These are phyloP conservation scores for Nasonia oneida DNA, from an alignment of 2,888 invertebrate genomes.

Conservation along the genomic window DNA sequence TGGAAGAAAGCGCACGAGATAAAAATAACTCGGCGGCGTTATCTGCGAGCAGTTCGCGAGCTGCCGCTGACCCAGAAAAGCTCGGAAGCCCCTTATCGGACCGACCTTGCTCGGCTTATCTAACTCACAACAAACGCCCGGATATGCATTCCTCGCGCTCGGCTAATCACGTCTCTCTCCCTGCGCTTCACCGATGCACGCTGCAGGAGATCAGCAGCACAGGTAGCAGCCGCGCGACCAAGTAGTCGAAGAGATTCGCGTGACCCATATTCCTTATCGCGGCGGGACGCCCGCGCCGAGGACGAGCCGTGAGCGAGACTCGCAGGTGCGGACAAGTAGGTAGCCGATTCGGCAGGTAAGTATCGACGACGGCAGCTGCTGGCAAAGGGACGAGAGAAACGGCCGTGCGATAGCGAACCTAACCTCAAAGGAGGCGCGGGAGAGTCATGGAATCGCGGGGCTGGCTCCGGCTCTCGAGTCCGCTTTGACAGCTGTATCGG, in stretches of 20 bases:
- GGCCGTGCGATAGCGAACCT: neutral
- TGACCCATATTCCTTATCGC: constrained; percentile 3
- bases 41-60: constrained; percentile 9
- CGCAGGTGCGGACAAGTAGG: neutral
- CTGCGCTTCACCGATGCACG: neutral
- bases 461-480: neutral
- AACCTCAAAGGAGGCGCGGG: neutral
- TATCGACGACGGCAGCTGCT: too few relatives aligned
- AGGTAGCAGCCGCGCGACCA: too few relatives aligned
- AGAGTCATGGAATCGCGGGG: neutral
- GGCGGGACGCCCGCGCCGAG: neutral
- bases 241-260: neutral
- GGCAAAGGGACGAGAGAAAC: neutral
- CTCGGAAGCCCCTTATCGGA: constrained; percentile 34
- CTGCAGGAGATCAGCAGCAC: too few relatives aligned
- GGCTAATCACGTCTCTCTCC: neutral
- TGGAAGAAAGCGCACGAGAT: neutral
- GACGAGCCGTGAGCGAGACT: neutral
- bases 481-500: neutral
- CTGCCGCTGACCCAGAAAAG: constrained; percentile 37
- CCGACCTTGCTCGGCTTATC: constrained; percentile 30
- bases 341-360: neutral
- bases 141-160: neutral
- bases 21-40: constrained; percentile 11
- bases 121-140: neutral